Evolutionary conservation across 1,140 invertebrate genomes (phyloP), one percentile per base, ranked within the genome.

Genomic region (Ceratoteleas bidentatus): DNA sequence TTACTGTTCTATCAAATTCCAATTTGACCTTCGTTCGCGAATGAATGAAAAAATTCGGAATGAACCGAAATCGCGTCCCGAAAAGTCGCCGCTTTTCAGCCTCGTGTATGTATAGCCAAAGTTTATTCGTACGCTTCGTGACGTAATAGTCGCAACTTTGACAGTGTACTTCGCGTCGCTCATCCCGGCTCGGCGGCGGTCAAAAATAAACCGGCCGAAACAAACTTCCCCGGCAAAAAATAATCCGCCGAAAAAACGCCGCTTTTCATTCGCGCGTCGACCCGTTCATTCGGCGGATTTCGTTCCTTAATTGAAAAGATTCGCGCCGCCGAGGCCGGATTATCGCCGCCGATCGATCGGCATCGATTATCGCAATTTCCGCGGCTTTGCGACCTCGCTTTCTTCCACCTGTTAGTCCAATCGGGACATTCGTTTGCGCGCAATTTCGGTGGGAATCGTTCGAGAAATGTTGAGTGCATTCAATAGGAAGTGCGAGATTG

Each of bases 131-230:
- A 80, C 58, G 49, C 57, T 34, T 56, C 69, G 69, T 80, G 77
- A 80, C 77, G 77, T 80, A 80, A 80, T 68, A 81, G 79, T 76
- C 72, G 52, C 72, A 81, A 76, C 60, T 81, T 70, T 81, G 72
- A 81, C 78, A 81, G 72, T 75, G 54, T 81, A 70, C 75, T 70
- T 52, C 65, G 70, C 52, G 43, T 70, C 54, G 24, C 24, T 73
- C 78, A 54, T 70, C 56, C 50, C 53, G 66, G 45, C 72, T 61
- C 10, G 32, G 69, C 60, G 57, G 43, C 32, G 50, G 52, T 53
- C 66, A 81, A 81, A 81, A 81, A 75, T 75, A 81, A 75, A 70
- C 64, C 33, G 38, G 13, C 34, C 36, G 64, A 80, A 80, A 69
- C 57, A 50, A 56, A 56, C 52, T 70, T 58, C 32, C 40, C 74